Base-by-base conservation (phyloP, 2,113 vertebrate species). In the Erythrocercus mccallii region DNA sequence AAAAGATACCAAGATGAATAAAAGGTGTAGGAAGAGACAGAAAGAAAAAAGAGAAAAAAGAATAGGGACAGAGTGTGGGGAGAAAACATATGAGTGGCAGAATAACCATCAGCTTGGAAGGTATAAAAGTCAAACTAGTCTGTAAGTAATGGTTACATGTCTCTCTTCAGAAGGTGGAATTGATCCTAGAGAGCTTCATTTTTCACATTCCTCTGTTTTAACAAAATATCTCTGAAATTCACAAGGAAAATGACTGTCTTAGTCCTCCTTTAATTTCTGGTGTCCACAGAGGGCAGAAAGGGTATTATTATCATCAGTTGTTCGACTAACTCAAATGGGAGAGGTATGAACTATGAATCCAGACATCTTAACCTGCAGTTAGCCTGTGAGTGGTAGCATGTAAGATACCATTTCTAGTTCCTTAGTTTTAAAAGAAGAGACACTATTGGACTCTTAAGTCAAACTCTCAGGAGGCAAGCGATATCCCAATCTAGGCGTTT, bases 191-290 rank as follows among this genome's bases (percentile, higher is more conserved):
- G 21, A 91, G 28, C 22, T 20, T 45, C 5, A 84, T 64, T 79
- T 80, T 53, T 70, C 48, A 48, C 28, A 42, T 81, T 95, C 17
- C 17, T n/a, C 19, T 6, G 0, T 66, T 91, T 88, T 68, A 79
- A 94, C 44, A 71, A 81, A 94, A 74, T 12, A 31, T 4, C 18
- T 60, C 56, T 56, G 47, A 94, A 90, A 92, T 38, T 78, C 72
- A 62, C 18, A 66, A 8, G n/a, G 33, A 88, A 90, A 95, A 92
- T 70, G 1, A 82, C 79, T 62, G 13, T 57, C 71, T 84, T 72
- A 42, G 38, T 45, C 35, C 18, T 81, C 15, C 38, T 90, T 78
- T 86, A 78, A 81, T 71, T 40, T 47, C 68, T 60, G 20, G 20
- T 68, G 47, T 51, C 68, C 60, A 47, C 1, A 3, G 47, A 92